Conservation (phyloP, 2,888 invertebrate species). For the Disparrhopalites patrizii region DNA sequence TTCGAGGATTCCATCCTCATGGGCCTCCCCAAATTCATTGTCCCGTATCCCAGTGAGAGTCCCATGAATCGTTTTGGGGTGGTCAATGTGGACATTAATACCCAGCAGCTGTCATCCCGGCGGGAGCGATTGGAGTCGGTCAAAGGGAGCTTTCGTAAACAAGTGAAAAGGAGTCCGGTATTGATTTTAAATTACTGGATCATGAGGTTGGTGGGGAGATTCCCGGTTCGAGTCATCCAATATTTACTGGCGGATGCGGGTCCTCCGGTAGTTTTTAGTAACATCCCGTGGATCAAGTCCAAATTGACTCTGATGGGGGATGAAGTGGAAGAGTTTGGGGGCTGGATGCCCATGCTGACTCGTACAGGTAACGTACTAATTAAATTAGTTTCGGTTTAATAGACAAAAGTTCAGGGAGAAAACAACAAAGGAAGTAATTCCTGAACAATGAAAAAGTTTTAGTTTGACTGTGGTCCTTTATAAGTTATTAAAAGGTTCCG, state of each 20-base stretch:
- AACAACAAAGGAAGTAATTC: no score
- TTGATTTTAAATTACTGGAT: constrained; percentile 31
- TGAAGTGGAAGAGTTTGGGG: constrained; percentile 30
- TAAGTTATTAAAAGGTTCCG: background rate
- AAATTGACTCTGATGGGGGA: constrained; percentile 35
- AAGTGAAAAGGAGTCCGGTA: constrained; percentile 31
- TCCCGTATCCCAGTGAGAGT: constrained; percentile 36
- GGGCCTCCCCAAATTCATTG: constrained; percentile 37
- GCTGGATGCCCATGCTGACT: constrained; percentile 38
- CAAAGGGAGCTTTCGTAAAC: constrained; percentile 25
- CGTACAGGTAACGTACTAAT: constrained; percentile 31
- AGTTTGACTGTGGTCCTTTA: background rate
- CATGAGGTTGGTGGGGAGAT: constrained; percentile 39
- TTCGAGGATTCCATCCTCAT: constrained; percentile 22
- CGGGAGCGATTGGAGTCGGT: constrained; percentile 22
- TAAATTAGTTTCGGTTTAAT: no score
- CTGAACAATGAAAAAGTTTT: background rate
- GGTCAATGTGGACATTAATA: constrained; percentile 29
- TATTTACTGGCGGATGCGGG: constrained; percentile 31
- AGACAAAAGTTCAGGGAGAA: no score
- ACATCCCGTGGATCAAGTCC: constrained; percentile 37
- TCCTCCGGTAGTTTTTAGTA: constrained; percentile 37
- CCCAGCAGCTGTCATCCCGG: constrained; percentile 6
- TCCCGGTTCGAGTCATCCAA: constrained; percentile 35
- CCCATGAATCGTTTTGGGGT: constrained; percentile 41